Conservation (phyloP, 2,113 vertebrate genomes). For the Spermophilus dauricus region DNA sequence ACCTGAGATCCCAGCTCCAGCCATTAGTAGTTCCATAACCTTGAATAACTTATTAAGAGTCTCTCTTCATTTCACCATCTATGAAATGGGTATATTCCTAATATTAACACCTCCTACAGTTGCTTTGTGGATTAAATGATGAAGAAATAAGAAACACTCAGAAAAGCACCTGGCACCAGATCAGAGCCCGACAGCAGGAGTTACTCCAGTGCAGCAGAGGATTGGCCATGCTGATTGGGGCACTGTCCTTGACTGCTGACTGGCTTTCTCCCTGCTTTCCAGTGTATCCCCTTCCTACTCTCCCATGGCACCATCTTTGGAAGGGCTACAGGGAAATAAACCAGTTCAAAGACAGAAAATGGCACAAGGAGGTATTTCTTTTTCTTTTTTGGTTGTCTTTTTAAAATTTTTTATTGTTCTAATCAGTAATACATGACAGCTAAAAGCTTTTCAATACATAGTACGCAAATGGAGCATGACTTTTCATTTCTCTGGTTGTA, state of each 20-base stretch:
- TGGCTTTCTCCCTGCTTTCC: neutral
- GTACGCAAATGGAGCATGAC: too few relatives aligned
- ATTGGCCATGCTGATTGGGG: too few relatives aligned
- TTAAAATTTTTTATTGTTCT: too few relatives aligned
- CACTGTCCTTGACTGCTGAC: neutral
- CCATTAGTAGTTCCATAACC: neutral
- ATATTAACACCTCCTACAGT: neutral
- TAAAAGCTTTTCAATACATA: too few relatives aligned
- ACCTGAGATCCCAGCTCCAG: neutral
- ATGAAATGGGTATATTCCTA: slow-evolving; percentile 3
- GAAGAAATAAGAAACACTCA: neutral
- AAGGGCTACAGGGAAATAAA: neutral
- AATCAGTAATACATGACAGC: too few relatives aligned
- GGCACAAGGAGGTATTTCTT: neutral
- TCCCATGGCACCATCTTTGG: neutral
- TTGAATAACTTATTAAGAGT: neutral
- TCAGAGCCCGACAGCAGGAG: neutral
- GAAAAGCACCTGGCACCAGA: neutral
- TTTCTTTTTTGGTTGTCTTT: too few relatives aligned
- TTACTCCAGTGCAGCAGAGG: neutral
- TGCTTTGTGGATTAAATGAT: neutral
- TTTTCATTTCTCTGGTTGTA: too few relatives aligned
- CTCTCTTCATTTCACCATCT: neutral
- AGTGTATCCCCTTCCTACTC: neutral
- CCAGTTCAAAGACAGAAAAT: neutral